Evolutionary conservation across 92 coral and sea anemone species (phyloP).

Genomic region (Zoanthus solanderi): DNA sequence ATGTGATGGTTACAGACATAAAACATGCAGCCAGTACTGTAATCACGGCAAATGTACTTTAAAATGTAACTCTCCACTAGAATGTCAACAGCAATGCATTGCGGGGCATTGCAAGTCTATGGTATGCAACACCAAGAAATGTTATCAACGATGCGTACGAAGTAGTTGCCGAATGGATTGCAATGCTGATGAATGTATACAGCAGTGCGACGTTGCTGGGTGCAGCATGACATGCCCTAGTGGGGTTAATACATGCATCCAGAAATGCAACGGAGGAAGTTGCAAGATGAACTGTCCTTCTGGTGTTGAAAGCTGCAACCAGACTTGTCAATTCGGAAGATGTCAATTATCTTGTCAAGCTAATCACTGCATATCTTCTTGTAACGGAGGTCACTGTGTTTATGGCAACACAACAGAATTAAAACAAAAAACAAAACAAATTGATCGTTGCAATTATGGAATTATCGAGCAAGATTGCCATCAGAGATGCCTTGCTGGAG

Average conservation of each 20-base stretch:
- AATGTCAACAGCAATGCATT: slow-evolving; percentile 63
- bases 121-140: slow-evolving; percentile 60
- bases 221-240: slow-evolving; percentile 66
- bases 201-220: slow-evolving; percentile 62
- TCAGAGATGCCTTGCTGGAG: slow-evolving; percentile 59
- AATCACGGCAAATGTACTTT: slow-evolving; percentile 61
- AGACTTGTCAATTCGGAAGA: slow-evolving; percentile 59
- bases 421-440: neutral
- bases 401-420: neutral
- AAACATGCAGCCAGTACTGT: slow-evolving; percentile 61
- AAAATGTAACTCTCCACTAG: slow-evolving; percentile 44
- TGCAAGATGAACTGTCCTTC: slow-evolving; percentile 73
- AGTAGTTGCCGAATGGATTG: slow-evolving; percentile 70
- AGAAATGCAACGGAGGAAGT: slow-evolving; percentile 68
- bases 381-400: slow-evolving; percentile 63
- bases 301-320: slow-evolving; percentile 63
- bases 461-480: slow-evolving; percentile 26
- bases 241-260: slow-evolving; percentile 52
- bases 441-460: slow-evolving; percentile 28
- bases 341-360: slow-evolving; percentile 69
- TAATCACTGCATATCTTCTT: slow-evolving; percentile 51
- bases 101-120: slow-evolving; percentile 62
- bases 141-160: slow-evolving; percentile 62
- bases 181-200: slow-evolving; percentile 47
- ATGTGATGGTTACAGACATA: slow-evolving; percentile 33